These are phyloP conservation scores for Melanotaenia maccullochi DNA, from an alignment of 2,797 vertebrate species.

Conservation along the genomic window DNA sequence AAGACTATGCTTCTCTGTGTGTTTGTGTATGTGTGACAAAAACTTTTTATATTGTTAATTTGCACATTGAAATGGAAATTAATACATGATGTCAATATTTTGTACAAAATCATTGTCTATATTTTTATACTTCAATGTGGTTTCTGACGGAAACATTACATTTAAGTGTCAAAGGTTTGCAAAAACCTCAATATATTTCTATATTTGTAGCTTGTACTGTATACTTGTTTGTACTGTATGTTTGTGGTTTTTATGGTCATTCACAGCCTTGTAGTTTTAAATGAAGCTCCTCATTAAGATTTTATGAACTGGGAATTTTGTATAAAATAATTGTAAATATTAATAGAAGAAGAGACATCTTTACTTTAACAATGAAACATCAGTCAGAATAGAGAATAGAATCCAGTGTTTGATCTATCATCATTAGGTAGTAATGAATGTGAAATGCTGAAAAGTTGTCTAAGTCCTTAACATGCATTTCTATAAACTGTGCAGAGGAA, in stretches of 20 bases:
- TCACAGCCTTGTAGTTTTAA: slow-evolving; percentile 61
- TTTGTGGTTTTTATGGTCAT: slow-evolving; percentile 66
- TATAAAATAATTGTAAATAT: slow-evolving; percentile 77
- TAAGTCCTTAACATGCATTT: slow-evolving; percentile 23
- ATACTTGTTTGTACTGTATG: slow-evolving; percentile 77
- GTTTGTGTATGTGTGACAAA: slow-evolving; percentile 40
- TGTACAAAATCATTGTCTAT: slow-evolving; percentile 83
- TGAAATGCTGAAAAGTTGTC: slow-evolving; percentile 58
- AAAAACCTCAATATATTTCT: slow-evolving; percentile 82
- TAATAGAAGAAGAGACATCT: slow-evolving; percentile 58
- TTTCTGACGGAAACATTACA: slow-evolving; percentile 76
- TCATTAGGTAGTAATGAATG: slow-evolving; percentile 64
- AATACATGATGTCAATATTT: slow-evolving; percentile 84
- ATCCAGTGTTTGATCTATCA: slow-evolving; percentile 54
- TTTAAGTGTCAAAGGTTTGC: slow-evolving; percentile 75
- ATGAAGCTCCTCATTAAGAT: slow-evolving; percentile 63
- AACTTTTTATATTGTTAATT: slow-evolving; percentile 76
- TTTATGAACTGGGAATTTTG: slow-evolving; percentile 64
- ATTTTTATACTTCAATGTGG: slow-evolving; percentile 85
- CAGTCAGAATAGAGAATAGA: slow-evolving; percentile 52
- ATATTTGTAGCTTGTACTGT: slow-evolving; percentile 84
- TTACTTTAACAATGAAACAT: slow-evolving; percentile 66
- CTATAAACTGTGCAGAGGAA: slow-evolving; percentile 38
- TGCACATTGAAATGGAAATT: slow-evolving; percentile 83
- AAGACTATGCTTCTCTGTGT: slow-evolving; percentile 57